phyloP scores from a whole-genome alignment of 2,113 vertebrate genomes.

The Brevimyrus niger region DNA sequence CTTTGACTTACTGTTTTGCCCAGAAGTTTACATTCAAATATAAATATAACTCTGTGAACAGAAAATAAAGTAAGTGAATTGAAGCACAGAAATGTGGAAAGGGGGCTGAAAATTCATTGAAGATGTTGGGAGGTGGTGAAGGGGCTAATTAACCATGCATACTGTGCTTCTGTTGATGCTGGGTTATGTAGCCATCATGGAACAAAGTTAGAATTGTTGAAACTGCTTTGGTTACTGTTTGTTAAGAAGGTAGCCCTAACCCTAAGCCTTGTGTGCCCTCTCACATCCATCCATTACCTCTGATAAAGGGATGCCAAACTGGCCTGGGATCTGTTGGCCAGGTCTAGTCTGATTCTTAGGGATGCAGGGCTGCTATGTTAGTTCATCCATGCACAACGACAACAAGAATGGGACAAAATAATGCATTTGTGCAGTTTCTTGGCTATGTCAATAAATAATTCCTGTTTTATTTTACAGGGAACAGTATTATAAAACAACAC shows the following conservation, averaged over 20 bases:
- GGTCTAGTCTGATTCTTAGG: background rate
- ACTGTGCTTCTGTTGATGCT: background rate
- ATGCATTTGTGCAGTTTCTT: background rate
- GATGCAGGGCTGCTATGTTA: background rate
- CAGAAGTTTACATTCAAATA: background rate
- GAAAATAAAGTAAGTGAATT: background rate
- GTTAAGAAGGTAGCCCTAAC: background rate
- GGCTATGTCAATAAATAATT: background rate
- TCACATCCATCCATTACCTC: constrained; percentile 7
- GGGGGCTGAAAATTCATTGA: background rate
- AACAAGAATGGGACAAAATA: background rate
- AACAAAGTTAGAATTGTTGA: background rate
- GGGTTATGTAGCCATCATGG: background rate
- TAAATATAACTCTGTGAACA: background rate
- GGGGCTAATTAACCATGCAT: background rate
- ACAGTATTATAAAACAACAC: background rate
- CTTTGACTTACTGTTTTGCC: background rate
- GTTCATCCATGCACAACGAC: background rate
- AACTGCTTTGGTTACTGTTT: background rate
- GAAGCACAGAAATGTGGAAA: background rate
- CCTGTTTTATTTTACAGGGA: background rate
- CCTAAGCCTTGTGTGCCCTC: background rate
- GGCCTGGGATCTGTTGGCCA: background rate
- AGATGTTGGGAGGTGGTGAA: background rate
- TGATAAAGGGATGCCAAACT: constrained; percentile 30